These are phyloP conservation scores for Busseola fusca DNA, from an alignment of 2,888 invertebrate species.

Conservation along the genomic window DNA sequence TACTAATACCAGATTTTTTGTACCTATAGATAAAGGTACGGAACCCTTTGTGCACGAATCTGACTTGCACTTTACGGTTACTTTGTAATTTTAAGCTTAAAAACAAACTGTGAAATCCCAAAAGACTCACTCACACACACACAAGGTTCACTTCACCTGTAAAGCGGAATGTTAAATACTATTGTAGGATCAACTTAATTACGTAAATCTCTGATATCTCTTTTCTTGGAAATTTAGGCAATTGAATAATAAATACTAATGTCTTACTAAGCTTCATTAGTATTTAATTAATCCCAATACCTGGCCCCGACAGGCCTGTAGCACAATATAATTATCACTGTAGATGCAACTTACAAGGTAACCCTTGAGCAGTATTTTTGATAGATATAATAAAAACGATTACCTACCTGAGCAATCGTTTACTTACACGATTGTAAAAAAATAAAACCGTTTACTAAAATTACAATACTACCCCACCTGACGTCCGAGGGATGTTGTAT, in stretches of 20 bases:
- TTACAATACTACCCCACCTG: conserved; percentile 18
- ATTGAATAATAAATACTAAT: neutral
- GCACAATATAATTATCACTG: too few species aligned
- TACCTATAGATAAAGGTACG: too few species aligned
- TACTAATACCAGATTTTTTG: too few species aligned
- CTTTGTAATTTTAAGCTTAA: neutral
- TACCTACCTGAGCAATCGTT: conserved; percentile 10
- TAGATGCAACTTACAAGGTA: conserved; percentile 14
- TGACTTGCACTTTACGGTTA: too few species aligned
- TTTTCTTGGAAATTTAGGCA: neutral
- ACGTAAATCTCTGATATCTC: neutral
- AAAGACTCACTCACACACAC: neutral
- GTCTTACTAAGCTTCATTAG: conserved; percentile 1
- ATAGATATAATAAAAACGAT: conserved; percentile 21
- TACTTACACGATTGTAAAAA: conserved; percentile 3
- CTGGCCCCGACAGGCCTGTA: neutral
- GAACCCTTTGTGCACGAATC: too few species aligned
- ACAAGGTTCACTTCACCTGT: neutral
- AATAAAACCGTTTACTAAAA: conserved; percentile 25
- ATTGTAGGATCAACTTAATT: neutral
- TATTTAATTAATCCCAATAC: neutral
- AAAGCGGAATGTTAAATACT: neutral
- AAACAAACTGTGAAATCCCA: neutral
- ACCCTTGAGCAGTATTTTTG: conserved; percentile 36
- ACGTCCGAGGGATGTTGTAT: neutral